These are phyloP conservation scores for Cydia amplana DNA, from an alignment of 1,140 invertebrate species.

Conservation along the genomic window DNA sequence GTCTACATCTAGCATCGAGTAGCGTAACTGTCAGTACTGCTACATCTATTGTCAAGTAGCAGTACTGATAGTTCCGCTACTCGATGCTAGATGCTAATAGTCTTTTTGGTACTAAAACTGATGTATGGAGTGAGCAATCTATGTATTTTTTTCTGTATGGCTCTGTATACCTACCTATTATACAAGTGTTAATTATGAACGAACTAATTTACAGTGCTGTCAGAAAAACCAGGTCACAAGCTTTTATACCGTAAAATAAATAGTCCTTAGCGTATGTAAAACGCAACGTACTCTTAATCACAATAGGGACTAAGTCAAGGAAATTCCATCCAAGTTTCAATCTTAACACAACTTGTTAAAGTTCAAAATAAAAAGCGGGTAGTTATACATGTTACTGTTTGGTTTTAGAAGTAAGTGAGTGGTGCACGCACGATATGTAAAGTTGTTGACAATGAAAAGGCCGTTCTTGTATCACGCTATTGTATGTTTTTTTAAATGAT, in stretches of 20 bases:
- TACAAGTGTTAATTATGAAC: neutral
- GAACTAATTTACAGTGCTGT: neutral
- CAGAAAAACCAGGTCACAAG: neutral
- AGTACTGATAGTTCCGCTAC: no score
- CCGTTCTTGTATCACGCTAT: conserved; percentile 9
- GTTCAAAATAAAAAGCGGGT: neutral
- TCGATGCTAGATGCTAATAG: no score
- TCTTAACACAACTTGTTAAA: neutral
- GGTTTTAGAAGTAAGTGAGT: neutral
- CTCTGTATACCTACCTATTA: no score
- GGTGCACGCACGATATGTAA: conserved; percentile 4
- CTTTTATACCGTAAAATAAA: conserved; percentile 15
- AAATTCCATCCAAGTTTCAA: neutral
- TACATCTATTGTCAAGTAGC: no score
- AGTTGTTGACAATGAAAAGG: conserved; percentile 10
- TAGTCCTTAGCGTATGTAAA: conserved; percentile 13
- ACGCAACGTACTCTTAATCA: neutral
- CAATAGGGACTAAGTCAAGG: neutral
- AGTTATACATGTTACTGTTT: neutral
- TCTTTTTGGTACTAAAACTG: no score
- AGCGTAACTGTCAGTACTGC: no score
- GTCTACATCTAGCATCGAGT: no score
- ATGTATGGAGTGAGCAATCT: no score
- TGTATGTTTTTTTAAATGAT: neutral
- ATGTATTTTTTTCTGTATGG: no score